Conservation (phyloP, 2,888 invertebrate genomes). For the Trissolcus brochymenae region DNA sequence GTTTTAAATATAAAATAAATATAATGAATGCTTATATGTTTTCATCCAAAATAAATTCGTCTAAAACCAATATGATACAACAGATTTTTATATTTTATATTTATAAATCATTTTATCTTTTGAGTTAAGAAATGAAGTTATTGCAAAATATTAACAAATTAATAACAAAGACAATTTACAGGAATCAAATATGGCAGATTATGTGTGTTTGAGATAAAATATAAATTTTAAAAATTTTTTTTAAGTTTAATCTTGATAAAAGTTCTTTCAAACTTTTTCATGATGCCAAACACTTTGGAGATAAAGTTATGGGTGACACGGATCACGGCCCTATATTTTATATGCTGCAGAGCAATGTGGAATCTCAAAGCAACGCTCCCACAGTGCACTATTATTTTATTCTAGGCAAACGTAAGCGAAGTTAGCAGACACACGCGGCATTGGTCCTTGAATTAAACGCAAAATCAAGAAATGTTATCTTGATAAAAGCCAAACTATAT, state of each 20-base stretch:
- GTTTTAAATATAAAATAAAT: too few species aligned
- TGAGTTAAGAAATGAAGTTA: too few species aligned
- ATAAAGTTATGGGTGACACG: conserved; percentile 51
- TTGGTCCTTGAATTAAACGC: conserved; percentile 44
- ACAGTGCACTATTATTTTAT: conserved; percentile 46
- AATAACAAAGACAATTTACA: too few species aligned
- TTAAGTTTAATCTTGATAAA: conserved; percentile 52
- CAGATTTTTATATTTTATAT: too few species aligned
- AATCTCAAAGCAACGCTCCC: conserved; percentile 43
- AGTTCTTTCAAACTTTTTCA: conserved; percentile 48
- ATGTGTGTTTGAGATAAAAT: conserved; percentile 24
- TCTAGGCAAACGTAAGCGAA: conserved; percentile 43
- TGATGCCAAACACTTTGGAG: conserved; percentile 31
- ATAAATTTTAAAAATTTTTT: conserved; percentile 39
- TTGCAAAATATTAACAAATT: too few species aligned
- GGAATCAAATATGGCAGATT: neutral
- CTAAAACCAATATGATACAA: too few species aligned
- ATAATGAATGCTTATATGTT: too few species aligned
- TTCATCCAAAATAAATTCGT: too few species aligned
- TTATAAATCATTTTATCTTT: too few species aligned
- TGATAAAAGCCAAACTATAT: conserved; percentile 21
- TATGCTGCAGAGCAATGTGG: conserved; percentile 46
- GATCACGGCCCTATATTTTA: conserved; percentile 53
- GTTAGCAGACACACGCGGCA: conserved; percentile 34
- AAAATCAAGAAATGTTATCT: conserved; percentile 44